phyloP scores from a whole-genome alignment of 1,140 invertebrate species.

The Tyrophagus putrescentiae region DNA sequence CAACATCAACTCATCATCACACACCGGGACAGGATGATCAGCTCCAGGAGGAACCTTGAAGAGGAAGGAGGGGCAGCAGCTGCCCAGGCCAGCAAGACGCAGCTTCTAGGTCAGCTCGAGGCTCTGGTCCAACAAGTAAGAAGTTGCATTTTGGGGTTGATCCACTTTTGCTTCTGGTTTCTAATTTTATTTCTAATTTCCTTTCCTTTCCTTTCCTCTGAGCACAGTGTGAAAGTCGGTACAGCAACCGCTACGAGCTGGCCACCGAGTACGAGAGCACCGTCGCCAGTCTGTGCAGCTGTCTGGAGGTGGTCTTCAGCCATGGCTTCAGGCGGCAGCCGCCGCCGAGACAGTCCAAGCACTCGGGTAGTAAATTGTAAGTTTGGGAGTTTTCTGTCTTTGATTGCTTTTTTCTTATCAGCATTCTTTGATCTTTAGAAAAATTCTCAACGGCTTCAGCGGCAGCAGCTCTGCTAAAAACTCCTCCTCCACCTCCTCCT shows the following conservation, averaged over 20 bases:
- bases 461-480: background rate
- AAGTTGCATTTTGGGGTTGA: conserved; percentile 6
- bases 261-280: conserved; percentile 64
- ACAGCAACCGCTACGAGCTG: conserved; percentile 64
- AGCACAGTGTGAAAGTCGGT: conserved; percentile 43
- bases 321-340: conserved; percentile 11
- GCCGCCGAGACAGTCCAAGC: background rate
- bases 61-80: no score
- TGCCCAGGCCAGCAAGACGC: no score
- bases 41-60: no score
- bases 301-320: conserved; percentile 5
- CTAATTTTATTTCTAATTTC: conserved; percentile 14
- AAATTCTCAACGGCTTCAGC: background rate
- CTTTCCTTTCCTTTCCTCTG: conserved; percentile 20
- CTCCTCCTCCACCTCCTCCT: background rate
- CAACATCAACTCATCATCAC: no score
- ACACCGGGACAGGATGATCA: no score
- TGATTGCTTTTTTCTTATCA: background rate
- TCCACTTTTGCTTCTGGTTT: conserved; percentile 19
- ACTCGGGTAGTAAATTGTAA: conserved; percentile 12
- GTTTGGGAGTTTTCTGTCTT: background rate
- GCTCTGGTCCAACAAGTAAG: background rate
- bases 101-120: background rate
- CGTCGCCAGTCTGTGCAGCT: conserved; percentile 16
- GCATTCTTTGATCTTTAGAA: background rate